Evolutionary conservation across 2,888 invertebrate species (phyloP), one percentile per base, ranked within the genome.

Genomic region (Troides helena): DNA sequence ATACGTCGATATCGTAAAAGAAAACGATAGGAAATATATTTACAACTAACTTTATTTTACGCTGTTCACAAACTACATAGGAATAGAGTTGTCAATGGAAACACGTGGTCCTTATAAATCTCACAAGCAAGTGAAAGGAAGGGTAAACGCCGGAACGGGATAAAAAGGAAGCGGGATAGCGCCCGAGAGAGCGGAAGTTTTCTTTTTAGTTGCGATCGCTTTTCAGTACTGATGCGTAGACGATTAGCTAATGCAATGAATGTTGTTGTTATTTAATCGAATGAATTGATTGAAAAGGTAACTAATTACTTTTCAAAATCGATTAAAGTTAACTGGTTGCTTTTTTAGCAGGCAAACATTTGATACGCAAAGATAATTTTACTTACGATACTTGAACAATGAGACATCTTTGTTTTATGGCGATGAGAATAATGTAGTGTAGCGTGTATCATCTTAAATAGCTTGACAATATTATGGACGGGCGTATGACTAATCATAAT

Each of bases 141-240:
- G 67, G 62, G 65, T 69, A 65, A 70, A 66, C 21, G 60, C 60
- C 39, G 69, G 66, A 66, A 70, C 39, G 66, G 57, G 62, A 39
- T 69, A 58, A 66, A 70, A 63, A 70, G 66, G 70, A 70, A 70
- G 64, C 59, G 50, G 50, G 68, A 59, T 39, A 59, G 62, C 43
- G 57, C 46, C 57, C 62, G 69, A 62, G 66, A 50, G 59, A 53
- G 62, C 62, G 62, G 64, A 50, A 64, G 39, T 59, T 23, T 46
- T 57, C 39, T 70, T 58, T 63, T 70, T 66, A 59, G 58, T 66
- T 50, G 62, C 58, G 39, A 25, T 62, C 30, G n/a, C 70, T 69
- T 66, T 70, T 57, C 65, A 62, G 36, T 50, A 30, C 65, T 21
- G 64, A 36, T 60, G 63, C 59, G 17, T 30, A 43, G 57, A 14